These are phyloP conservation scores for Etheostoma cragini DNA, from an alignment of 2,113 vertebrate genomes.

Conservation along the genomic window DNA sequence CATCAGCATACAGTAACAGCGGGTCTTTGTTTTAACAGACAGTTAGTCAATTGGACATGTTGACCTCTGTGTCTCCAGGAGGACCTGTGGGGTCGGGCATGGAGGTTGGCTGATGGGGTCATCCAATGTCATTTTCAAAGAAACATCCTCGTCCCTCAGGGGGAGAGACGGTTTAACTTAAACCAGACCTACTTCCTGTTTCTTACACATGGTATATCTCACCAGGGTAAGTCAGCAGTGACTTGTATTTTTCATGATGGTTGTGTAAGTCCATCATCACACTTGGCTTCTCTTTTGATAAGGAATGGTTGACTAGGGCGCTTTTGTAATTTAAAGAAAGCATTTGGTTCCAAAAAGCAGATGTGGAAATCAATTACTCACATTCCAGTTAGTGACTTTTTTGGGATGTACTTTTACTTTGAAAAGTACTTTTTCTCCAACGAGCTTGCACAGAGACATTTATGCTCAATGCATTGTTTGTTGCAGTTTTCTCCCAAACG, in stretches of 20 bases:
- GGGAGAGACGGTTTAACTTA: constrained; percentile 82
- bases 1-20: neutral
- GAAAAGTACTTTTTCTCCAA: too few species aligned
- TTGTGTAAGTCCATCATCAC: neutral
- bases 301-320: too few species aligned
- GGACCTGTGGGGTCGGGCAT: constrained; percentile 81
- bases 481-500: too few species aligned
- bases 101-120: constrained; percentile 85
- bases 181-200: constrained; percentile 88
- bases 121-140: constrained; percentile 91
- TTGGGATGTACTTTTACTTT: too few species aligned
- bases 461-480: too few species aligned
- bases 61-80: constrained; percentile 69
- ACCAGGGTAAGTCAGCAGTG: constrained; percentile 75
- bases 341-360: too few species aligned
- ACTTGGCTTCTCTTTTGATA: too few species aligned
- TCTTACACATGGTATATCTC: constrained; percentile 85
- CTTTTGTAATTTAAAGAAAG: too few species aligned
- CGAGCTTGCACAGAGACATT: too few species aligned
- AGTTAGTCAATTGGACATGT: too few species aligned
- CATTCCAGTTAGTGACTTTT: too few species aligned
- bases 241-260: neutral
- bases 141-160: constrained; percentile 70
- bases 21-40: neutral
- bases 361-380: too few species aligned